Percentiles rank a stretch among this genome's conserved stretches.
These are phyloP conservation scores for Piscicola geometra DNA, from an alignment of 2,888 invertebrate species.

Conservation along the genomic window DNA sequence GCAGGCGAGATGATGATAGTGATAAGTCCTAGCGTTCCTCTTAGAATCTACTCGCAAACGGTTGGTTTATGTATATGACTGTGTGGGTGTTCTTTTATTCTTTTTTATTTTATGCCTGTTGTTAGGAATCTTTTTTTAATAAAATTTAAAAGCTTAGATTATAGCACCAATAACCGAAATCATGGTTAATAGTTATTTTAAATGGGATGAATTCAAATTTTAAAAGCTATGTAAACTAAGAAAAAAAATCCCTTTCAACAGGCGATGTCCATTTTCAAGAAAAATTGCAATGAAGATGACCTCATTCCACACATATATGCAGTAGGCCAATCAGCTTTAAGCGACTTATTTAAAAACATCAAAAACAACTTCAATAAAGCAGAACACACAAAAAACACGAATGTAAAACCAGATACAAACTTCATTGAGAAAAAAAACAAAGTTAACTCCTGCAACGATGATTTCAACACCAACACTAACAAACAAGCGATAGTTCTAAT, in stretches of 20 bases:
- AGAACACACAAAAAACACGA: slow-evolving; percentile 2
- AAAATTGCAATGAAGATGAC: slow-evolving; percentile 26
- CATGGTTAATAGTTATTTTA: too few relatives aligned
- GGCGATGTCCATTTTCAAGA: slow-evolving; percentile 31
- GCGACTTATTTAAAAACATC: slow-evolving; percentile 12
- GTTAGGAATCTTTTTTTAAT: too few relatives aligned
- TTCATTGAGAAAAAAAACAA: neutral
- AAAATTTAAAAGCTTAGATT: too few relatives aligned
- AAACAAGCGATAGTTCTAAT: slow-evolving; percentile 22
- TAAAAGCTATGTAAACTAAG: neutral
- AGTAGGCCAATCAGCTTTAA: slow-evolving; percentile 28
- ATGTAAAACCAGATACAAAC: neutral
- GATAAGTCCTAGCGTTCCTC: slow-evolving; percentile 16
- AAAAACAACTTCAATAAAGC: too few relatives aligned
- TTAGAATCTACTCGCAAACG: slow-evolving; percentile 34
- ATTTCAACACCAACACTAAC: neutral
- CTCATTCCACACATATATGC: slow-evolving; percentile 36
- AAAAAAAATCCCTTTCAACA: neutral
- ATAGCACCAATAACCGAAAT: too few relatives aligned
- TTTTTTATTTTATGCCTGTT: too few relatives aligned
- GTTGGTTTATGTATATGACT: too few relatives aligned
- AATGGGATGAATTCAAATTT: neutral
- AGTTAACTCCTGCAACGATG: neutral
- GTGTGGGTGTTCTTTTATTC: too few relatives aligned
- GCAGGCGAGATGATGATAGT: slow-evolving; percentile 30